A percentile compares a stretch with the other conserved stretches of the same genome.
Conservation (phyloP, 2,113 vertebrate species). For the Etheostoma spectabile region DNA sequence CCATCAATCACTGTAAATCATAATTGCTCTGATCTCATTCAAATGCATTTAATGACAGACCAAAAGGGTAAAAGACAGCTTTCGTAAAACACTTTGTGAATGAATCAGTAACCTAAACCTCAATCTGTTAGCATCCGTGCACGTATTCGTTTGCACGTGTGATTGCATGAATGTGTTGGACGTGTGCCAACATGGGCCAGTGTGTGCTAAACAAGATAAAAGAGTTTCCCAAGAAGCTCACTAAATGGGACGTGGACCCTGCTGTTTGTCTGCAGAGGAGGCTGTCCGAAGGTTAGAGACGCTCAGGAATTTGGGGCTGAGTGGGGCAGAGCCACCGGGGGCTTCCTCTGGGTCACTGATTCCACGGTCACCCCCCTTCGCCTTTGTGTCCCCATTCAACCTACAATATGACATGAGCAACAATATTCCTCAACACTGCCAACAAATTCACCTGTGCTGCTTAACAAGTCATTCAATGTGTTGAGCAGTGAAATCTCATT, state of each 20-base stretch:
- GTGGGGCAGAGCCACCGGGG: conserved; percentile 59
- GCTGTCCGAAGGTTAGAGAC: conserved; percentile 61
- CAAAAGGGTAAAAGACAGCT: conserved; percentile 55
- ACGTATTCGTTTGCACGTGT: neutral
- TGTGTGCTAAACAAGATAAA: conserved; percentile 49
- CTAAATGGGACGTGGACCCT: conserved; percentile 61
- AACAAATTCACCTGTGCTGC: conserved; percentile 13
- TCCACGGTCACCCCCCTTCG: conserved; percentile 68
- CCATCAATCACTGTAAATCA: conserved; percentile 57
- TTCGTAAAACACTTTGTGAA: conserved; percentile 66
- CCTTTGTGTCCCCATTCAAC: conserved; percentile 62
- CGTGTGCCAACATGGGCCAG: conserved; percentile 48
- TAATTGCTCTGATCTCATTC: conserved; percentile 67
- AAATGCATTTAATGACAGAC: conserved; percentile 71
- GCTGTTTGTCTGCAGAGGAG: conserved; percentile 65
- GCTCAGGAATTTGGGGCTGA: conserved; percentile 75
- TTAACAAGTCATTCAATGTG: conserved; percentile 35
- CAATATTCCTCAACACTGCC: conserved; percentile 40
- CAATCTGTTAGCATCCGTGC: conserved; percentile 29
- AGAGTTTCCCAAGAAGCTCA: conserved; percentile 43
- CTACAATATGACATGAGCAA: conserved; percentile 70
- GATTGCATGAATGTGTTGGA: conserved; percentile 52
- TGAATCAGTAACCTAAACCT: conserved; percentile 63
- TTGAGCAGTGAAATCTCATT: conserved; percentile 44
- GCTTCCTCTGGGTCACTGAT: conserved; percentile 81